A percentile compares a stretch with the other conserved stretches of the same genome.
Evolutionary conservation across 2,888 invertebrate species (phyloP).

Genomic region (Noctua comes): DNA sequence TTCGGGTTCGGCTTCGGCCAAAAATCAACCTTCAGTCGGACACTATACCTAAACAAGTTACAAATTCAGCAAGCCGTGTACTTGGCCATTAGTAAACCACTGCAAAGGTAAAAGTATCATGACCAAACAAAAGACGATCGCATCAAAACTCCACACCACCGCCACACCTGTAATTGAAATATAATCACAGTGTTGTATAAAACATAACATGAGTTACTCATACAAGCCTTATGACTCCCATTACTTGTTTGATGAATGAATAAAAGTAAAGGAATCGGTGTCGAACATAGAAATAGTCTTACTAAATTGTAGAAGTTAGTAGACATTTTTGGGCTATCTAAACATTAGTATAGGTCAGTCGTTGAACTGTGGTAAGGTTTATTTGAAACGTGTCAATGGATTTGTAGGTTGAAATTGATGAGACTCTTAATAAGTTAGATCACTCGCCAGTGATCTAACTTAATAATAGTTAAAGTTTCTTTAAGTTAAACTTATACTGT

Average conservation of each 20-base stretch:
- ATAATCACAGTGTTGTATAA: constrained; percentile 40
- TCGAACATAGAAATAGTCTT: constrained; percentile 35
- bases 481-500: too few relatives aligned
- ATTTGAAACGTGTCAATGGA: constrained; percentile 11
- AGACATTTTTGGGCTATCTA: constrained; percentile 12
- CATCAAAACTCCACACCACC: constrained; percentile 12
- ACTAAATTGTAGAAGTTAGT: constrained; percentile 1
- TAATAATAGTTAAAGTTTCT: too few relatives aligned
- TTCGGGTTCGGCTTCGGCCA: neutral
- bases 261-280: constrained; percentile 27
- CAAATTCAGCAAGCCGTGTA: neutral
- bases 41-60: neutral
- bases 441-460: too few relatives aligned
- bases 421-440: neutral
- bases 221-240: constrained; percentile 30
- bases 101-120: constrained; percentile 20
- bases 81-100: neutral
- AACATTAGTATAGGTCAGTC: constrained; percentile 9
- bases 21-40: too few relatives aligned
- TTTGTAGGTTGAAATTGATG: neutral
- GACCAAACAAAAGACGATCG: neutral
- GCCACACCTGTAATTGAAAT: constrained; percentile 42
- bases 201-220: constrained; percentile 18
- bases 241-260: constrained; percentile 46
- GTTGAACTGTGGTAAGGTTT: constrained; percentile 31